Base-by-base conservation (phyloP, 1,140 invertebrate genomes). In the Cotesia chilonis region DNA sequence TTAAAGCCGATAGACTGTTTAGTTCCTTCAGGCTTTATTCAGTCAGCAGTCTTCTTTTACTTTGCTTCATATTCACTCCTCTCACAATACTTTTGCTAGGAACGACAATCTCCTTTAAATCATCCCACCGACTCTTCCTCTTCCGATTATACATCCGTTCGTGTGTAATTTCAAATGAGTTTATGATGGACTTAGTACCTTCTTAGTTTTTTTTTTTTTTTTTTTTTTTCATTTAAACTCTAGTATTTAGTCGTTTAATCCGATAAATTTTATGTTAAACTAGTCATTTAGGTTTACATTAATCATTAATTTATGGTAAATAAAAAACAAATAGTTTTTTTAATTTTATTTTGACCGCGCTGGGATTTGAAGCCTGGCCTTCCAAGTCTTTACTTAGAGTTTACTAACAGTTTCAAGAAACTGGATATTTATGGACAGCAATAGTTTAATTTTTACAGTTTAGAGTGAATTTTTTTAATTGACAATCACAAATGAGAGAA, bases 1-100 rank as follows among this genome's bases (percentile, higher is more conserved):
- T 72, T 72, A 72, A 72, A 72, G 70, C 70, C 17, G 70, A 72
- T 72, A 72, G 63, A 72, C 63, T 54, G 36, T 28, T 28, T 28
- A 28, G 28, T 57, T 72, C 36, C 70, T 52, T 72, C 64, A 17
- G 64, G 52, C 54, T 57, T 72, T 17, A 63, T 52, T 72, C 64
- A 17, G 54, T 36, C 54, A 66, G 47, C 64, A 20, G 6, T 10
- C 41, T 47, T 6, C 38, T 28, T 28, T 28, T 28, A 28, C 28
- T 28, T 28, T 28, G 3, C 28, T 3, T 66, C 36, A 66, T 66
- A 41, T 20, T 66, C 47, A 51, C 51, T 3, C 14, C n/a, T 17
- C 60, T 63, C 60, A 37, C 60, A n/a, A 47, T 47, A 47, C 41
- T 12, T 28, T 63, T 4, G 64, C 37, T 47, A 47, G 17, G 28